Percentiles rank a stretch among this genome's conserved stretches.
Conservation (phyloP, 1,140 invertebrate genomes). For the Dermatophagoides farinae region DNA sequence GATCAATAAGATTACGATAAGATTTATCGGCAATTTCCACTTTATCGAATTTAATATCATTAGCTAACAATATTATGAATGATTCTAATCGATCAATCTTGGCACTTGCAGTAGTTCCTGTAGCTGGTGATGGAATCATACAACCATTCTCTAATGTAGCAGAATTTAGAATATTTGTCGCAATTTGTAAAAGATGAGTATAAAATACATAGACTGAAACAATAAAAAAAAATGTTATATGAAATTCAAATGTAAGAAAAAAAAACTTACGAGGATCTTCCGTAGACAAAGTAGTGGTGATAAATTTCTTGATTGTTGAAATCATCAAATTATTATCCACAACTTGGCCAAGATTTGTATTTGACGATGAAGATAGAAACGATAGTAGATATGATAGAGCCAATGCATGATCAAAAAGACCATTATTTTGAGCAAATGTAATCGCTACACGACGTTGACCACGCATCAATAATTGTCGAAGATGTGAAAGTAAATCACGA, state of each 20-base stretch:
- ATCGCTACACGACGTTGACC: slow-evolving; percentile 10
- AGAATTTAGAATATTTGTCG: background rate
- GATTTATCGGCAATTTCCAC: background rate
- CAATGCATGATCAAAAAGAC: slow-evolving; percentile 9
- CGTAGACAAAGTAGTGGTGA: background rate
- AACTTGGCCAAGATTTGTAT: background rate
- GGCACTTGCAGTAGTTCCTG: background rate
- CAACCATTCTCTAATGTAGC: background rate
- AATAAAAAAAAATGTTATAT: background rate
- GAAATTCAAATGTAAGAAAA: background rate
- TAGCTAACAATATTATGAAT: slow-evolving; percentile 3
- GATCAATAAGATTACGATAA: background rate
- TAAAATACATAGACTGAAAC: slow-evolving; percentile 7
- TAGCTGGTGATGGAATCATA: background rate
- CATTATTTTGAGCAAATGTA: slow-evolving; percentile 9
- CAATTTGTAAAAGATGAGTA: slow-evolving; percentile 6
- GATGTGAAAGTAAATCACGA: background rate
- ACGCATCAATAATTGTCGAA: slow-evolving; percentile 5
- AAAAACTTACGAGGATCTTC: background rate
- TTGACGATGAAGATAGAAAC: background rate
- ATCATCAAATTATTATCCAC: background rate
- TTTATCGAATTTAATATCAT: slow-evolving; percentile 4
- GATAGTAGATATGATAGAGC: slow-evolving; percentile 3
- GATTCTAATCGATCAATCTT: slow-evolving; percentile 1
- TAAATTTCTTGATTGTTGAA: slow-evolving; percentile 2